phyloP scores from a whole-genome alignment of 1,140 invertebrate genomes.

The Panonychus citri region DNA sequence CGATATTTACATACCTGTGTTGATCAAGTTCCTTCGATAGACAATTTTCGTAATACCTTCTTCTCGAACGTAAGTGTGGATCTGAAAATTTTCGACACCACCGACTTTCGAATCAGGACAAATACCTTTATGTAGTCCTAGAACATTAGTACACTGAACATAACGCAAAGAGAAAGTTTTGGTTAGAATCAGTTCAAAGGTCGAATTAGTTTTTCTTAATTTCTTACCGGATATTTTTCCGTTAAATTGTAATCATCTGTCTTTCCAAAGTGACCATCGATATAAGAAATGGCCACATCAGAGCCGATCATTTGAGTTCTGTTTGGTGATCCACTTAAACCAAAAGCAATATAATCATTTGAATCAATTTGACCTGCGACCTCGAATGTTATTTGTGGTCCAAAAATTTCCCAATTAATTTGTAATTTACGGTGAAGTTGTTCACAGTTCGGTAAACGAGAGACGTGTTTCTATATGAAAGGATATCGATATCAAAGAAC shows the following conservation, averaged over 20 bases:
- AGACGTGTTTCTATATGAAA: constrained; percentile 14
- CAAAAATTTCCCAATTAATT: constrained; percentile 20
- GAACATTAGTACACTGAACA: constrained; percentile 22
- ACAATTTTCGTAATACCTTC: constrained; percentile 59
- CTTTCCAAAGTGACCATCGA: constrained; percentile 36
- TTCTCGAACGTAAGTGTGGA: constrained; percentile 43
- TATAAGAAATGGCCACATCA: constrained; percentile 60
- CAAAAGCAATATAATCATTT: constrained; percentile 68
- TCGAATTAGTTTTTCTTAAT: neutral
- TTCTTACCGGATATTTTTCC: constrained; percentile 38
- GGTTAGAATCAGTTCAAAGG: neutral
- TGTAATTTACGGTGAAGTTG: constrained; percentile 18
- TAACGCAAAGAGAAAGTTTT: neutral
- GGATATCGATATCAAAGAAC: neutral
- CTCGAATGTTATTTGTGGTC: constrained; percentile 18
- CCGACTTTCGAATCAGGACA: constrained; percentile 60
- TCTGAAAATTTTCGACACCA: constrained; percentile 48
- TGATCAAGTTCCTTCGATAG: constrained; percentile 40
- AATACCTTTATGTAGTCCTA: constrained; percentile 40
- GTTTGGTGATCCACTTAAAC: constrained; percentile 47
- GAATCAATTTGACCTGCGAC: constrained; percentile 23
- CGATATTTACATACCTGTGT: constrained; percentile 10
- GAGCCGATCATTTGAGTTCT: constrained; percentile 36
- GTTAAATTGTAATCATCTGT: constrained; percentile 66
- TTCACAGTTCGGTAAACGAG: constrained; percentile 18